These are phyloP conservation scores for Rhagologus leucostigma DNA, from an alignment of 2,113 vertebrate genomes.

Conservation along the genomic window DNA sequence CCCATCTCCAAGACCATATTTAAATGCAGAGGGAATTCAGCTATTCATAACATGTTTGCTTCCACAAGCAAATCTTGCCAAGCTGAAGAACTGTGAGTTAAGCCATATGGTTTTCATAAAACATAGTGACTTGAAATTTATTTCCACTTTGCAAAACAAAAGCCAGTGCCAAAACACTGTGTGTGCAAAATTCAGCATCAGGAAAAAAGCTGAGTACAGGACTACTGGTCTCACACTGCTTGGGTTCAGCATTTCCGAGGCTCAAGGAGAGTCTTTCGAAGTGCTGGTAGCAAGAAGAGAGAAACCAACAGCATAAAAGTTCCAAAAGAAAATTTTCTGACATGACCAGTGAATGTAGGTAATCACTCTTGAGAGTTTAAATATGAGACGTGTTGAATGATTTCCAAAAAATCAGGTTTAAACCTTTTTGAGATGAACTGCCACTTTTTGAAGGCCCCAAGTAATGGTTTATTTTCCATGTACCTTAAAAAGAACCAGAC, in stretches of 20 bases:
- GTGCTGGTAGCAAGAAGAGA: background rate
- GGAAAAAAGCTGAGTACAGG: background rate
- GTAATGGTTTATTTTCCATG: background rate
- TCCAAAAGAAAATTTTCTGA: background rate
- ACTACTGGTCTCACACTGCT: background rate
- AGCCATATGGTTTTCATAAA: conserved; percentile 57
- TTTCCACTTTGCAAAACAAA: conserved; percentile 4
- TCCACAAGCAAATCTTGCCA: conserved; percentile 18
- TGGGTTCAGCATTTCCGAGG: background rate
- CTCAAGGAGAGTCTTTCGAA: background rate
- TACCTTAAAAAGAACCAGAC: background rate
- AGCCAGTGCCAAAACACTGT: background rate
- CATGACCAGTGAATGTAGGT: background rate
- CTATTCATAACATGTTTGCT: conserved; percentile 29
- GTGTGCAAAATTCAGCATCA: background rate
- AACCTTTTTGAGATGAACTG: background rate
- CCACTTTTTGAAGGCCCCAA: background rate
- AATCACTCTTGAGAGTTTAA: background rate
- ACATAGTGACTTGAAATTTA: conserved; percentile 33
- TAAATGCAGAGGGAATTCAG: conserved; percentile 12
- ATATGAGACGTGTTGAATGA: background rate
- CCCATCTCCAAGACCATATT: background rate
- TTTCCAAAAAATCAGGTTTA: background rate
- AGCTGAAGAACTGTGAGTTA: conserved; percentile 27
- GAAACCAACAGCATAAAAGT: background rate